Base-by-base conservation (phyloP, 2,888 invertebrate species). In the Caenorhabditis plicata region DNA sequence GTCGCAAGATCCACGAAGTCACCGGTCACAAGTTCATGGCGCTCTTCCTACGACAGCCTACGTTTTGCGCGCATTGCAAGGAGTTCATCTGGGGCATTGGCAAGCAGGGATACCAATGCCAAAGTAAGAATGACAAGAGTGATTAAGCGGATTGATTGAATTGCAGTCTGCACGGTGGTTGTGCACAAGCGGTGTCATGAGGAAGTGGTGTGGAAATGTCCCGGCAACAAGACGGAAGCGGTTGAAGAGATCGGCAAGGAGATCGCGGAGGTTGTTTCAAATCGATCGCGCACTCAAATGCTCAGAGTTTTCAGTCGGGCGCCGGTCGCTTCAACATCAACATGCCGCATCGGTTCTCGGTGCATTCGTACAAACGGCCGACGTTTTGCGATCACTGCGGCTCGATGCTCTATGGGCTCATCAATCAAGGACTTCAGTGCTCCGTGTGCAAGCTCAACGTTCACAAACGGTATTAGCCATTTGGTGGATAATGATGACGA, bases 351-450 rank as follows among this genome's bases (percentile, higher is more conserved):
- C 89, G 93, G 92, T 85, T 83, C 81, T 81, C 88, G 77, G 90
- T 94, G 80, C 96, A 96, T 86, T 95, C 88, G 76, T 98, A 93
- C 86, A 94, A 92, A 45, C 40, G 92, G 73, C 94, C 95, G 84
- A 96, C 96, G 26, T 98, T 98, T 86, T 98, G 98, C 86, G 96
- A 98, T 86, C 98, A 98, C 84, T 98, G 98, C 84, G 96, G 96
- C 73, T 94, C 94, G 62, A 86, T 96, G 82, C 87, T 96, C 63
- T 96, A 95, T 83, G 96, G 96, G 23, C 87, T 96, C 79, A 89
- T 92, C 82, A 90, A 88, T 83, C 96, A 96, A 85, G 96, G 96
- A 48, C 86, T 95, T 75, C 94, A 95, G 84, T 75, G 80, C 77
- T 63, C 85, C 88, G 93, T 89, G 70, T 98, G 98, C 83, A 90